A percentile compares a stretch with the other conserved stretches of the same genome.
Evolutionary conservation across 2,888 invertebrate genomes (phyloP).

Genomic region (Limnephilus rhombicus): DNA sequence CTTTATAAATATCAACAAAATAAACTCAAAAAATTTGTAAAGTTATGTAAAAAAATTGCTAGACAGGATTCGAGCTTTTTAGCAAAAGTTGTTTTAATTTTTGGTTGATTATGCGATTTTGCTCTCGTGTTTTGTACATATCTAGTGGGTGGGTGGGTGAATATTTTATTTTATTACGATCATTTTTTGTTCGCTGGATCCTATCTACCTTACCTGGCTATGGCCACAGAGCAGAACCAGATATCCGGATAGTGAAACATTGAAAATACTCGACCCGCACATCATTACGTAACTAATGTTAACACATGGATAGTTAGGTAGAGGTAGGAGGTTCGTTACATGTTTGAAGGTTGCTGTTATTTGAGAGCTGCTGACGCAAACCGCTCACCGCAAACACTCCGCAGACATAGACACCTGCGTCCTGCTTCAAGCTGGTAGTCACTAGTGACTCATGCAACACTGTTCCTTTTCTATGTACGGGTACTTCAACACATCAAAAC

Average conservation of each 20-base stretch:
- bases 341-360: constrained; percentile 38
- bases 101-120: too few species aligned
- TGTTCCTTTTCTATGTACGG: neutral
- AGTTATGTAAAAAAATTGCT: too few species aligned
- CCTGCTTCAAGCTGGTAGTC: neutral
- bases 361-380: constrained; percentile 12
- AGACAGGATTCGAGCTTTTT: too few species aligned
- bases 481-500: neutral
- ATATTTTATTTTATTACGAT: too few species aligned
- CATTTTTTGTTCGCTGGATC: neutral
- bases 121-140: too few species aligned
- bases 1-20: too few species aligned
- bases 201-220: neutral
- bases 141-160: too few species aligned
- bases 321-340: neutral
- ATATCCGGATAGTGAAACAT: neutral
- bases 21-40: too few species aligned
- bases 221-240: neutral
- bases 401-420: constrained; percentile 27
- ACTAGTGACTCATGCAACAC: neutral
- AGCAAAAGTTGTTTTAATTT: too few species aligned
- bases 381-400: constrained; percentile 28
- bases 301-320: neutral
- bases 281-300: neutral
- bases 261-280: neutral